Base-by-base conservation (phyloP, 2,888 invertebrate species). In the Leucoptera coffeella region DNA sequence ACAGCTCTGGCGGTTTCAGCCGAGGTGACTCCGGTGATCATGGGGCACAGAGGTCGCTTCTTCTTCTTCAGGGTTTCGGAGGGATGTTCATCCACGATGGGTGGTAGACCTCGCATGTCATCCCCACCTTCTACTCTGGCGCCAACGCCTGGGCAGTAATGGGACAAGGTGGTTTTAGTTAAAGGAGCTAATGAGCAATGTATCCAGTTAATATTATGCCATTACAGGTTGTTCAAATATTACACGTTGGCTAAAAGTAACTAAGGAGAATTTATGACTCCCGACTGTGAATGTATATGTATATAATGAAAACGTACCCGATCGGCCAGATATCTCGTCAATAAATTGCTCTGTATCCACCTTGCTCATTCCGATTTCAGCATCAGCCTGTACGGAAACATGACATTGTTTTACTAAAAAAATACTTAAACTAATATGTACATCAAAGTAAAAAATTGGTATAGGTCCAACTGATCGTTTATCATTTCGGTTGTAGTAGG, bases 21-120 rank as follows among this genome's bases (percentile, higher is more conserved):
- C 25, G 78, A 80, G 1, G 79, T 77, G 3, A 84, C 80, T 2
- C 87, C 87, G 0, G 82, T 85, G 8, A 87, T 57, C 32, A 87
- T 47, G 0, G 86, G 85, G 10, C 80, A 73, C 2, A 71, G 64
- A 9, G 6, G 6, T 31, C 55, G 53, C 27, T 73, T 59, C 14
- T 72, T 74, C 14, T 61, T 59, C 28, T 71, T 67, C 26, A 86
- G 49, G 2, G 78, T 65, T 13, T 77, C 60, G 3, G 79, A 58
- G 0, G 86, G 84, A 22, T 74, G 56, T 11, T 74, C 69, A n/a
- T 73, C 59, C 2, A 85, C 58, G 11, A 85, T 50, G 5, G 80
- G 76, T 0, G 86, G 86, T 15, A 86, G 47, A 3, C 75, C 77
- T 13, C 87, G 73, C 0, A 56, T 50, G 42, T 87, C 86, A 20